Evolutionary conservation across 2,113 vertebrate species (phyloP).

Genomic region (Saccopteryx bilineata): DNA sequence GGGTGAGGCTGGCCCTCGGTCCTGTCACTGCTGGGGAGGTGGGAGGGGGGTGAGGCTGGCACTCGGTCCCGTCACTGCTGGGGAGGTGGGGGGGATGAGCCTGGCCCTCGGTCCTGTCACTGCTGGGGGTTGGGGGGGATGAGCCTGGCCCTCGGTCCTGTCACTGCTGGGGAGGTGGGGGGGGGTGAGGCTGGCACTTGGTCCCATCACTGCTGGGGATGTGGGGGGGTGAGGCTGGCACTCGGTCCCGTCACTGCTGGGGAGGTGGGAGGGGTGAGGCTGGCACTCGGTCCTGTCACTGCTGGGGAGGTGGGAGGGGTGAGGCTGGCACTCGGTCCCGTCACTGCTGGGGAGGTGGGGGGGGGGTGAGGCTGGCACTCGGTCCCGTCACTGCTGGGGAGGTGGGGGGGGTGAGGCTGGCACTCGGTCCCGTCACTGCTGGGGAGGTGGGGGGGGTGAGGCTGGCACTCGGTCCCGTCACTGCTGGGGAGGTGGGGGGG

Average conservation of each 20-base stretch:
- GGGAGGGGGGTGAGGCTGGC: not conserved
- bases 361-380: not conserved
- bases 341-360: not conserved
- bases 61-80: not conserved
- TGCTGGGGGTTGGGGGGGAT: not conserved
- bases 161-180: not conserved
- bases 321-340: not conserved
- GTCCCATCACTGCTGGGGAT: not conserved
- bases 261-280: not conserved
- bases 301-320: not conserved
- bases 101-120: not conserved
- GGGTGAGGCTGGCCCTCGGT: not conserved
- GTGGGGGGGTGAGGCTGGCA: not conserved
- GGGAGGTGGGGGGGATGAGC: not conserved
- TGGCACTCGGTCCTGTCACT: not conserved
- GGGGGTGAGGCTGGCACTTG: not conserved
- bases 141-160: not conserved
- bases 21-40: not conserved
- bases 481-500: not conserved
- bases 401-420: not conserved
- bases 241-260: not conserved
- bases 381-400: no score
- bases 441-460: not conserved
- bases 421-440: not conserved
- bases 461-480: not conserved